These are phyloP conservation scores for Acanthopagrus latus DNA, from an alignment of 2,797 vertebrate species.

Conservation along the genomic window DNA sequence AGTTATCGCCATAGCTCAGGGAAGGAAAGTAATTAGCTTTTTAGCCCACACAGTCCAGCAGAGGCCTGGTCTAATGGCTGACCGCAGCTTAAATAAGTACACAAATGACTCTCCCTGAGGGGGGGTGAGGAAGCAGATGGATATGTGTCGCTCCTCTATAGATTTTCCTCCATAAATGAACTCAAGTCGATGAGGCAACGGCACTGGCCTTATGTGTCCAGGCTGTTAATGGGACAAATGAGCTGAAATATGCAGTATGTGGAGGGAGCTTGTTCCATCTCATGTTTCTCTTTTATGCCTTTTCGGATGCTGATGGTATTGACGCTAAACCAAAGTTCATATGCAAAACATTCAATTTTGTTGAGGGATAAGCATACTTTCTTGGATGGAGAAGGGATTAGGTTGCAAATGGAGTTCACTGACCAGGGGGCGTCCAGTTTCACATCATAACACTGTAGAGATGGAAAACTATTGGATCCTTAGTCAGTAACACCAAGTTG, in stretches of 20 bases:
- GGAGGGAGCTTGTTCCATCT: slow-evolving; percentile 70
- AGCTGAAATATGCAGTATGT: slow-evolving; percentile 79
- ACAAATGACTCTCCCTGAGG: slow-evolving; percentile 79
- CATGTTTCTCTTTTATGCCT: slow-evolving; percentile 82
- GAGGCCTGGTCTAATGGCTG: slow-evolving; percentile 74
- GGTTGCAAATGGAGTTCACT: slow-evolving; percentile 73
- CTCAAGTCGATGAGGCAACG: slow-evolving; percentile 80
- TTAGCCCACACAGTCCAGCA: slow-evolving; percentile 68
- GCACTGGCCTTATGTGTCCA: slow-evolving; percentile 72
- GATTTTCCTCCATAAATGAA: slow-evolving; percentile 87
- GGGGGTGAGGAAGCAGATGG: slow-evolving; percentile 77
- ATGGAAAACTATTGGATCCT: slow-evolving; percentile 48
- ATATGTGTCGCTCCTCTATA: slow-evolving; percentile 83
- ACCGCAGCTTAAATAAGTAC: slow-evolving; percentile 83
- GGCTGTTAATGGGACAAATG: slow-evolving; percentile 82
- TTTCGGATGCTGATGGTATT: slow-evolving; percentile 80
- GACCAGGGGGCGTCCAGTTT: slow-evolving; percentile 62
- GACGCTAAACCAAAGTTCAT: slow-evolving; percentile 76
- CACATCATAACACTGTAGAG: slow-evolving; percentile 63
- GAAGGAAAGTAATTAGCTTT: slow-evolving; percentile 73
- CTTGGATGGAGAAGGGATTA: slow-evolving; percentile 66
- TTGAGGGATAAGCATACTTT: slow-evolving; percentile 72
- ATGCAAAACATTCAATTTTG: slow-evolving; percentile 75
- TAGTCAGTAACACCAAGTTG: slow-evolving; percentile 42
- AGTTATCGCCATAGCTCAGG: slow-evolving; percentile 55